Base-by-base conservation (phyloP, 2,888 invertebrate genomes). In the Hydroisotoma schaefferi region DNA sequence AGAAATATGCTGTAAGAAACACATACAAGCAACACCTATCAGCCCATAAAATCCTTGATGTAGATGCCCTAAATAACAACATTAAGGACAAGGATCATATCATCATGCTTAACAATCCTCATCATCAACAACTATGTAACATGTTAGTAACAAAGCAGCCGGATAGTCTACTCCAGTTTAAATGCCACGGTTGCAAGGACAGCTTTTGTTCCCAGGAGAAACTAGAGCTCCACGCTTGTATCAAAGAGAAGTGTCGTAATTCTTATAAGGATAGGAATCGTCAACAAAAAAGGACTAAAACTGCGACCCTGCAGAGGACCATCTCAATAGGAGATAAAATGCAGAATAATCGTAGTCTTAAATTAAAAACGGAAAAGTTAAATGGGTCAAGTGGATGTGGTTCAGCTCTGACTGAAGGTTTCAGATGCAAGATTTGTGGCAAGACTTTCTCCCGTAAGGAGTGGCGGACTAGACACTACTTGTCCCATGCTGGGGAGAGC, bases 391-490 rank as follows among this genome's bases (percentile, higher is more conserved):
- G n/a, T n/a, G n/a, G n/a, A n/a, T n/a, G n/a, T n/a, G n/a, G 33
- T 33, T 33, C 38, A 23, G 49, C 40, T 29, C 43, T 15, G 28
- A 55, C 44, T 18, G 44, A 51, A n/a, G 55, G 56, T n/a, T 66
- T 63, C 37, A 53, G 58, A 26, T 66, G 66, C 46, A 57, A 63
- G 26, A 47, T 63, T 40, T 66, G 66, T 37, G 63, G 66, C 12
- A 66, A 61, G 25, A 47, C 48, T 25, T 66, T 66, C 46, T 29
- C 58, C 12, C 55, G 66, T 6, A 63, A 63, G 48, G 63, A 60
- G 46, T 66, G 63, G 63, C 26, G 63, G 20, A 63, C 59, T 2
- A 57, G 57, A 27, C 63, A 63, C 27, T 63, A 63, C 27, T 44
- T 63, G 5, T 60, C 60, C 18, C 63, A 63, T 53, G 58, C 53